Percentiles rank a stretch among this genome's conserved stretches.
phyloP scores from a whole-genome alignment of 2,888 invertebrate species.

The Sphaerophoria rueppellii region DNA sequence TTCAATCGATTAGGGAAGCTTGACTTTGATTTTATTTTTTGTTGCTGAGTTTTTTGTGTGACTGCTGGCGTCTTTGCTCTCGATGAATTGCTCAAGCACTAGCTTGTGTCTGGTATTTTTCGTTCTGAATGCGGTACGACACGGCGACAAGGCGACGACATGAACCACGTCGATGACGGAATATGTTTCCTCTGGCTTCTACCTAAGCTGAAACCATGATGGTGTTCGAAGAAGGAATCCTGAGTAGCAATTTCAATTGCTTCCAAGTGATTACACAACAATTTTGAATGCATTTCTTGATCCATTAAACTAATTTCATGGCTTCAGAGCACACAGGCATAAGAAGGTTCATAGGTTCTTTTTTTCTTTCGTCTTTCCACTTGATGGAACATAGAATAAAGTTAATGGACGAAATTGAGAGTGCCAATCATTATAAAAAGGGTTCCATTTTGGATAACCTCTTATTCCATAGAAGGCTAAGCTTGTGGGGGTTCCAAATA shows the following conservation, averaged over 20 bases:
- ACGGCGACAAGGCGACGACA: not conserved
- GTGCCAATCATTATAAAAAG: slow-evolving; percentile 18
- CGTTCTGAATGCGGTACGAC: slow-evolving; percentile 10
- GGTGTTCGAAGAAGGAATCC: slow-evolving; percentile 45
- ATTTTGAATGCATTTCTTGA: slow-evolving; percentile 71
- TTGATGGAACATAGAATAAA: slow-evolving; percentile 28
- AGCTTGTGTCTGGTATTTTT: slow-evolving; percentile 16
- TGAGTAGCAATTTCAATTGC: slow-evolving; percentile 66
- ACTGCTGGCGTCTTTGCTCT: slow-evolving; percentile 18
- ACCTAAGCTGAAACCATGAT: not conserved
- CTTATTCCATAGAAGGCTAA: not conserved
- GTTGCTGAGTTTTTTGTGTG: not conserved
- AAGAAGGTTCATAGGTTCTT: slow-evolving; percentile 7
- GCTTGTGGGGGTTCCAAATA: too few relatives aligned
- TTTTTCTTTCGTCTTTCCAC: slow-evolving; percentile 26
- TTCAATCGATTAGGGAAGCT: slow-evolving; percentile 66
- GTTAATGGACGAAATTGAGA: slow-evolving; percentile 40
- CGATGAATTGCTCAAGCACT: not conserved
- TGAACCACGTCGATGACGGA: not conserved
- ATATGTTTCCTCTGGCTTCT: not conserved
- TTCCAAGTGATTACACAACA: slow-evolving; percentile 72
- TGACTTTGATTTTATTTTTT: slow-evolving; percentile 31
- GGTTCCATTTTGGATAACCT: not conserved
- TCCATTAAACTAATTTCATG: slow-evolving; percentile 72
- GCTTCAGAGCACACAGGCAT: slow-evolving; percentile 27